Base-by-base conservation (phyloP, 2,113 vertebrate species). In the Grammomys dolichurus region DNA sequence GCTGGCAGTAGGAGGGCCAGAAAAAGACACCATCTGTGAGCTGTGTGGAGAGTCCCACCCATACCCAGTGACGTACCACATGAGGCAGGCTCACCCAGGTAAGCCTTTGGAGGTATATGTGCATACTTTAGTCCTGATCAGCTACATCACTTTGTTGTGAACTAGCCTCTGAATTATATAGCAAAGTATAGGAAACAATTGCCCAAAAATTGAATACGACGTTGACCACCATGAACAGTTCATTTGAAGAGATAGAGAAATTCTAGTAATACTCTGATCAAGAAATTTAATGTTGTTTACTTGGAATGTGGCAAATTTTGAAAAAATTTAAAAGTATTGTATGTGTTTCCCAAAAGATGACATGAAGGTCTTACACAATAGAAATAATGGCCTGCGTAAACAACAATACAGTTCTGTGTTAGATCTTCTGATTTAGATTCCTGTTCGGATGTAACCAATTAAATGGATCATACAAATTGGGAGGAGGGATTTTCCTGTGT, bases 61-160 rank as follows among this genome's bases (percentile, higher is more conserved):
- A 0, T 99, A 99, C 97, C 99, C 99, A 17, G 99, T 99, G 98
- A 99, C 99, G 0, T 99, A 99, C 96, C 99, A 99, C 96, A 99
- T 99, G 99, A 99, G 99, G 95, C 99, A 99, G 93, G 99, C 99
- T 96, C 99, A 99, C 97, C 99, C 99, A 98, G 99, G 99, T 99
- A 98, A 97, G 93, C 1, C 0, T 4, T 31, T 5, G 6, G 20
- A 8, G 40, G 33, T 51, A 36, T 28, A 1, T 26, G 5, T 19
- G 1, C 54, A 28, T 63, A 31, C 43, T 82, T 12, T 51, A 19
- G n/a, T 17, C 24, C 54, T 36, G 75, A 16, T 31, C 9, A 93
- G 76, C 46, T 69, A 4, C 2, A 0, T 96, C 17, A 46, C 46
- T 69, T 95, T 16, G n/a, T n/a, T 72, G 85, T 90, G 36, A 82